A percentile compares a stretch with the other conserved stretches of the same genome.
These are phyloP conservation scores for Platichthys stellatus DNA, from an alignment of 2,113 vertebrate species.

Conservation along the genomic window DNA sequence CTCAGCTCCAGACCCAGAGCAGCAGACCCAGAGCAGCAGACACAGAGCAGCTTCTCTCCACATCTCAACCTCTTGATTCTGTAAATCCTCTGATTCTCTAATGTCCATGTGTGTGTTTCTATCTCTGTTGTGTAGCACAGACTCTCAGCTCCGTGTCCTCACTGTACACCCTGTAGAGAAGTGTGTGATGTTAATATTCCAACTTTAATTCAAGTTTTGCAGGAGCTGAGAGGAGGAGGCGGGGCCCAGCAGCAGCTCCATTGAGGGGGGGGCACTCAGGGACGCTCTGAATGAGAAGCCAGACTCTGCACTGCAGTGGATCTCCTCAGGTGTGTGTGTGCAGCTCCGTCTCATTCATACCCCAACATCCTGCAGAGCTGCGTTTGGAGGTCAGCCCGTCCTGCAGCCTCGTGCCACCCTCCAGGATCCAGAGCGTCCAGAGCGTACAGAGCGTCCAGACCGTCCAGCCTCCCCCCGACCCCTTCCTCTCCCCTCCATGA, in stretches of 20 bases:
- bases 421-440: constrained; percentile 4
- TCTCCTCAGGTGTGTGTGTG: constrained; percentile 52
- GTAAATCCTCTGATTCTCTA: too few relatives aligned
- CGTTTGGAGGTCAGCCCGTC: constrained; percentile 53
- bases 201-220: constrained; percentile 47
- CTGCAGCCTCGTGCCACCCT: constrained; percentile 41
- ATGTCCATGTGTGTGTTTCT: too few relatives aligned
- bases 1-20: not conserved
- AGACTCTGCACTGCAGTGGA: constrained; percentile 64
- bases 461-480: too few relatives aligned
- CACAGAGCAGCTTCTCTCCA: not conserved
- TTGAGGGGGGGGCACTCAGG: constrained; percentile 9
- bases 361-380: constrained; percentile 15
- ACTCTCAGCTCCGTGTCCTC: not conserved
- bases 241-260: not conserved
- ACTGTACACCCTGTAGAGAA: not conserved
- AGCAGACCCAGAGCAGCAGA: too few relatives aligned
- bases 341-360: constrained; percentile 43
- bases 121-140: too few relatives aligned
- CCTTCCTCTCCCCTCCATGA: not conserved
- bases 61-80: too few relatives aligned
- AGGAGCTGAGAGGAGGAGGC: constrained; percentile 22
- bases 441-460: too few relatives aligned
- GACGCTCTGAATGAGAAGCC: constrained; percentile 24
- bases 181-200: not conserved